Evolutionary conservation across 2,888 invertebrate genomes (phyloP), one percentile per base, ranked within the genome.

Genomic region (Plusia festucae): DNA sequence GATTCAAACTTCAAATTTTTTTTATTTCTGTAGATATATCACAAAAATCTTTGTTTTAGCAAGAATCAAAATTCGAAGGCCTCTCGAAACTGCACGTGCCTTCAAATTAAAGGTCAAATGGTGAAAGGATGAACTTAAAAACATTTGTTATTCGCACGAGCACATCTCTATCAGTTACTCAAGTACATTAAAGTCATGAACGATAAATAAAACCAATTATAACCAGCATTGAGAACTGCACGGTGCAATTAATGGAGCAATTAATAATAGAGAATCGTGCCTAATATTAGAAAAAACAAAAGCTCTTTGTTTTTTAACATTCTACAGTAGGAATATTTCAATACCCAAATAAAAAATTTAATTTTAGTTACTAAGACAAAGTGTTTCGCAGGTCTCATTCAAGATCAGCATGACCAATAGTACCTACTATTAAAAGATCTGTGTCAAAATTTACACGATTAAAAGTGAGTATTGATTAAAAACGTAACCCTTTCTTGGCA

Each of bases 141-240:
- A 4, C 15, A 3, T 16, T 16, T 46, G 16, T 9, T 16, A 16
- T 16, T 20, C 18, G 15, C 30, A 16, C 15, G 58, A 27, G 16
- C 61, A 40, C 53, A 20, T 49, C 11, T 20, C 32, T 34, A n/a
- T 65, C 63, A 55, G 34, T 55, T 46, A 53, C 49, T 68, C 77
- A 78, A 78, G 80, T 68, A 66, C 73, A 65, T 64, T 52, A 53
- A 51, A 60, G 58, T 80, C 78, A 73, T 80, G 72, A 72, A 51
- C 65, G 55, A 68, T 68, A 40, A 53, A 70, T 77, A 27, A 4
- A 9, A 16, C 18, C 64, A 65, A 27, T 0, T 34, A 51, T 15
- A 22, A 13, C 20, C 16, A 49, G 15, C 5, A 53, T 53, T 57
- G 51, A 40, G 40, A 59, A 69, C 65, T 76, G 71, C 57, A 34